Evolutionary conservation across 1,140 invertebrate species (phyloP), one percentile per base, ranked within the genome.

Genomic region (Penaeus chinensis): DNA sequence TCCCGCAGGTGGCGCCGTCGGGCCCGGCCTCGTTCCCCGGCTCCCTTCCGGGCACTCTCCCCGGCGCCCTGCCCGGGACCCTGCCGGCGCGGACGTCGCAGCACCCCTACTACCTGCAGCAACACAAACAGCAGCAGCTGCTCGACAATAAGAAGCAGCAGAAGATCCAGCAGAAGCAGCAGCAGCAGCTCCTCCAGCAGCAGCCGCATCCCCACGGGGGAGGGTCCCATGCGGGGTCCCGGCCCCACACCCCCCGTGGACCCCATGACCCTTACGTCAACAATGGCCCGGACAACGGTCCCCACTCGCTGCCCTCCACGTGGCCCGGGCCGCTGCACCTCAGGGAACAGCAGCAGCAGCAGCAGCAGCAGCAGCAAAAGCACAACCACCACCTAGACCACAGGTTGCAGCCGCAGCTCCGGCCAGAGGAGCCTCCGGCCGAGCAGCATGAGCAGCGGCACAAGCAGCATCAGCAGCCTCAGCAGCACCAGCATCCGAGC

Each of bases 21-120:
- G 86, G 86, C 18, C 86, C 86, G 5, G 71, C 86, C n/a, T 87
- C 86, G 0, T 87, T 83, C 27, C 86, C 86, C 7, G 80, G 80
- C 22, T 42, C 71, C 4, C 71, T 74, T 60, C 80, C 80, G 27
- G 80, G 69, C 22, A 82, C 65, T 62, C 65, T 82, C 62, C 81
- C 63, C 47, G 54, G 60, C 79, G 78, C 83, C 47, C 83, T 85
- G 19, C 83, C 83, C n/a, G 74, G 84, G 7, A 86, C 32, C 42
- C n/a, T 86, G 62, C 62, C 76, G 19, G 78, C 32, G 76, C 71
- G 86, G 18, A 82, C 86, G 80, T 82, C 80, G 37, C 80, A 82
- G 27, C 86, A 87, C 80, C 86, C 80, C 5, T 87, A 87, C 71
- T 87, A 87, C 62, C 80, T 54, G 42, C n/a, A 80, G 32, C 66